Base-by-base conservation (phyloP, 2,888 invertebrate species). In the Cephus nigrinus region DNA sequence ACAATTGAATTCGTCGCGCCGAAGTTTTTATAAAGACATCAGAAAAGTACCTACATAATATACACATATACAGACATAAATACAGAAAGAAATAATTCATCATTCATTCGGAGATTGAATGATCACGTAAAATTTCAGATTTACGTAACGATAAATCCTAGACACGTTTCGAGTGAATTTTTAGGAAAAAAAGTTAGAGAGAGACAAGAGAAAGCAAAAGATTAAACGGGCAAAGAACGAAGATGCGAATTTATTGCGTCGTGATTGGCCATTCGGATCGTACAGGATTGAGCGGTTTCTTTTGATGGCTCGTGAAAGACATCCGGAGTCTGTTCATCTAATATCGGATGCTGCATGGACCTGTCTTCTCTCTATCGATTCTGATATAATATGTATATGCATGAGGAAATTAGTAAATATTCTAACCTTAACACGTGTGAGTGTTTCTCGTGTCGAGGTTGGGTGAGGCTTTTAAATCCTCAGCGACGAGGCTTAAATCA, bases 401-500 rank as follows among this genome's bases (percentile, higher is more conserved):
- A 40, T 40, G 15, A 12, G 40, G 4, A 4, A 55, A 15, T 40
- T 55, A 55, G 55, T 23, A 55, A 55, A 55, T 23, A 23, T 55
- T 55, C 23, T 55, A 23, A 55, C 5, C 55, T 55, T 55, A 12
- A 71, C 31, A 31, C 11, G 55, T 73, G 69, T 75, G 76, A 68
- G 76, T 79, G 81, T 83, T 82, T 77, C 69, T 78, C 76, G 74
- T 69, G 69, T 71, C 31, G 31, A 71, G 32, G 80, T 78, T 83
- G 82, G 85, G 83, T 80, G 87, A 86, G 84, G 83, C 85, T 86
- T 84, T 89, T 88, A 88, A 88, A 88, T 89, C 85, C 82, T 76
- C 81, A 76, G 76, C 84, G 82, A 84, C 81, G 80, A 86, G 81
- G 81, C 84, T 87, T 89, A 87, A 89, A 89, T 89, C 90, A 90